Conservation (phyloP, 2,888 invertebrate species). For the Tachystola acroxantha region DNA sequence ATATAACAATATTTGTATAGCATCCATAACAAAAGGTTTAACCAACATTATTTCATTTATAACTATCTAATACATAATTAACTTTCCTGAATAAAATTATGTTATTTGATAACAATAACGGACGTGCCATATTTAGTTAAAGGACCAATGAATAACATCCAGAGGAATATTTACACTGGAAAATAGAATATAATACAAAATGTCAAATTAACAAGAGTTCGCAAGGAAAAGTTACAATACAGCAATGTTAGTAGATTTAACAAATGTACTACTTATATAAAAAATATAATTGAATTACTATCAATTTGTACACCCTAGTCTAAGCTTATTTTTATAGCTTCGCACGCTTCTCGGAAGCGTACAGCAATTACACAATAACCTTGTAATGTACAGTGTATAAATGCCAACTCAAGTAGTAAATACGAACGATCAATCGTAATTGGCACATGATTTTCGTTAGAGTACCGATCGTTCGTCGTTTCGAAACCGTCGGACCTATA, state of each 20-base stretch:
- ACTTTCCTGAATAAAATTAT: conserved; percentile 6
- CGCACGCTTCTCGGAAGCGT: conserved; percentile 60
- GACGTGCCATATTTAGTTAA: conserved; percentile 5
- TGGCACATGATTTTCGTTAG: conserved; percentile 12
- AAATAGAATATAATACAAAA: conserved; percentile 5
- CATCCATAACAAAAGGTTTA: too few relatives aligned
- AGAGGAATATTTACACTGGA: conserved; percentile 9
- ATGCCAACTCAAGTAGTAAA: conserved; percentile 30
- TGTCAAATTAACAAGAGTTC: conserved; percentile 5
- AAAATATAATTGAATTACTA: too few relatives aligned
- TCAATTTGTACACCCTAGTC: conserved; percentile 45
- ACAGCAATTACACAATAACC: conserved; percentile 17
- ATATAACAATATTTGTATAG: too few relatives aligned
- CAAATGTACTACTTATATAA: conserved; percentile 16
- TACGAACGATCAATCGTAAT: conserved; percentile 12
- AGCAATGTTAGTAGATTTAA: conserved; percentile 19
- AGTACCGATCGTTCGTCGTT: neutral
- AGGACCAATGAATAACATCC: conserved; percentile 9
- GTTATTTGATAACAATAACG: conserved; percentile 4
- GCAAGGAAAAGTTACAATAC: conserved; percentile 1
- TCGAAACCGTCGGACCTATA: conserved; percentile 2
- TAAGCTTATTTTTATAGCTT: conserved; percentile 29
- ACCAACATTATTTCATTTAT: conserved; percentile 11
- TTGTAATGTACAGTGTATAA: conserved; percentile 30
- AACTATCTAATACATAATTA: conserved; percentile 3